Percentiles rank a stretch among this genome's conserved stretches.
phyloP scores from a whole-genome alignment of 1,140 invertebrate species.

The Sycophaga agraensis region DNA sequence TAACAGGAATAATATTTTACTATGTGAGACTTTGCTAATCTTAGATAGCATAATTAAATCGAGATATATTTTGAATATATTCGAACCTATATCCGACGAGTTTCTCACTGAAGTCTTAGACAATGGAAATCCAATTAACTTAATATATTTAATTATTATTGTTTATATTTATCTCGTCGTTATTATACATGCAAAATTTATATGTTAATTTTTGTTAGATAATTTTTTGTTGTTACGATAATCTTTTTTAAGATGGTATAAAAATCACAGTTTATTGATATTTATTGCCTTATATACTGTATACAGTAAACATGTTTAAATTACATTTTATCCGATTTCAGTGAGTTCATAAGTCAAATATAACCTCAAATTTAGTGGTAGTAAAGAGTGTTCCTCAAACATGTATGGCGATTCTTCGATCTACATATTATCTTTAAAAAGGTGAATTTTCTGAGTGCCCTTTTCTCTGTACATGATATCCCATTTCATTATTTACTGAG shows the following conservation, averaged over 20 bases:
- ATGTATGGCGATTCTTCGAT: neutral
- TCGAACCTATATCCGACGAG: neutral
- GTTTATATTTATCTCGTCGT: neutral
- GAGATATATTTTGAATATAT: conserved; percentile 23
- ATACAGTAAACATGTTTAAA: too few species aligned
- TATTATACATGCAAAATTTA: neutral
- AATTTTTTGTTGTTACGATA: neutral
- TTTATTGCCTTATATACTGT: too few species aligned
- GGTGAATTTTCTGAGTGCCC: neutral
- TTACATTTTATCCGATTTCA: conserved; percentile 18
- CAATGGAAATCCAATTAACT: neutral
- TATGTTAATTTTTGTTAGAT: neutral
- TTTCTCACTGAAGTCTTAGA: conserved; percentile 17
- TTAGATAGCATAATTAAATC: conserved; percentile 3
- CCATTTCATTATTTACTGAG: too few species aligned
- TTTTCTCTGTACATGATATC: neutral
- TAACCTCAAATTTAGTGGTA: conserved; percentile 7
- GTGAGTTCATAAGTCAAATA: neutral
- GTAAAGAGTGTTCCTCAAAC: conserved; percentile 7
- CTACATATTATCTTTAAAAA: neutral
- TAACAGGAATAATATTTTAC: conserved; percentile 25
- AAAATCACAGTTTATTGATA: too few species aligned
- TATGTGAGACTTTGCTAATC: conserved; percentile 25
- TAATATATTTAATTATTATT: neutral
- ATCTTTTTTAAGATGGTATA: neutral